These are phyloP conservation scores for Cochlearius cochlearius DNA, from an alignment of 2,113 vertebrate species.

Conservation along the genomic window DNA sequence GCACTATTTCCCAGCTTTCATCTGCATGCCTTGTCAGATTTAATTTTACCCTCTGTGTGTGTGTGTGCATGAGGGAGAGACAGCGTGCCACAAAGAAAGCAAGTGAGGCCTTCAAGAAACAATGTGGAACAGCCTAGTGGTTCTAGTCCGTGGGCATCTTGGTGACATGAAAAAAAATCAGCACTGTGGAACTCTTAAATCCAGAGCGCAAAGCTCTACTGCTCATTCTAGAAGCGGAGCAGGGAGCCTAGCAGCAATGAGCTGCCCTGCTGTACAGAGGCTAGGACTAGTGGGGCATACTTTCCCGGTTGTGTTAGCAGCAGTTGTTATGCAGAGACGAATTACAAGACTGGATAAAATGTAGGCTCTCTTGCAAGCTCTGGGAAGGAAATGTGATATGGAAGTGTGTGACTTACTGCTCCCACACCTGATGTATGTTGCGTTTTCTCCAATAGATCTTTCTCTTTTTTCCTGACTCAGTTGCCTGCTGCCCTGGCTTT, in stretches of 20 bases:
- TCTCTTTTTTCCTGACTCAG: neutral
- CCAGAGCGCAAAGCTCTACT: neutral
- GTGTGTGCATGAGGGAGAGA: neutral
- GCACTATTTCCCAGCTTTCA: conserved; percentile 30
- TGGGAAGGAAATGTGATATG: neutral
- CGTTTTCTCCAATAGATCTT: fast-evolving
- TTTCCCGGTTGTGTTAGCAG: neutral
- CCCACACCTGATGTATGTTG: neutral
- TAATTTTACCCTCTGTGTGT: neutral
- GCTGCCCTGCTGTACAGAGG: neutral
- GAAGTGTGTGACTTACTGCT: neutral
- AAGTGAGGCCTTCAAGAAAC: neutral
- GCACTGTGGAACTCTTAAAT: neutral
- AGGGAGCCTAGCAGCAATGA: neutral
- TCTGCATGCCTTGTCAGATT: conserved; percentile 19
- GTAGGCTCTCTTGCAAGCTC: neutral
- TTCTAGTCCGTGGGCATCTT: neutral
- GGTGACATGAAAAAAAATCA: neutral
- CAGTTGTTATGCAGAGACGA: neutral
- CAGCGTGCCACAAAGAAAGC: neutral
- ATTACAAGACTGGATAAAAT: neutral
- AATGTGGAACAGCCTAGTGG: neutral
- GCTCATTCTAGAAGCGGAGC: neutral
- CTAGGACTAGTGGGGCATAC: too few relatives aligned
- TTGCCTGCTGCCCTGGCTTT: neutral